Base-by-base conservation (phyloP, 2,888 invertebrate species). In the Lymantria dispar region DNA sequence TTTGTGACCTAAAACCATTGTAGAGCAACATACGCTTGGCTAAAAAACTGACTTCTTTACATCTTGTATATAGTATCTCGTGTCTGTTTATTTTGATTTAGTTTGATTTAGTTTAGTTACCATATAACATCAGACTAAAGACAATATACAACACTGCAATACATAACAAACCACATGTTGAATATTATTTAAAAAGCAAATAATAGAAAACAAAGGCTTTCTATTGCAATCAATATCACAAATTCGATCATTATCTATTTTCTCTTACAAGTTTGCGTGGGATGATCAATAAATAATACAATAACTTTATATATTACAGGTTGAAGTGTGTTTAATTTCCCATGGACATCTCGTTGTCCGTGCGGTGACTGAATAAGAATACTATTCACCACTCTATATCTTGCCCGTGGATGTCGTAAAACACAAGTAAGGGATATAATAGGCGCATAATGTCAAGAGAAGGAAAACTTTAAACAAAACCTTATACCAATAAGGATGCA, bases 1-100 rank as follows among this genome's bases (percentile, higher is more conserved):
- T 80, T 72, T 78, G 73, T 60, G 74, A 76, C 71, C 76, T 68
- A 71, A 74, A 76, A 75, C 63, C 67, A 70, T 63, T 56, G 54
- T 44, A 12, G 22, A 43, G 52, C 40, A 62, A 60, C 48, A 56
- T 60, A 57, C 47, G 43, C 46, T 58, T 56, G 53, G 45, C 33
- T 48, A 52, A 38, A 62, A 72, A 69, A 70, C 67, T 12, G 11
- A 38, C n/a, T 38, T 12, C n/a, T 12, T 33, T 38, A 7, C 56
- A 54, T 50, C 60, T 9, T 40, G 47, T 53, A 37, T 40, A 15
- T 36, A 62, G 55, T 47, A 48, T 43, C 46, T 50, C 54, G 39
- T 39, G 12, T 9, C 14, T 39, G 11, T 40, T 40, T 40, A 14
- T 15, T 14, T 40, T 40, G 14, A 15, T 40, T 13, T 15, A 40